Evolutionary conservation across 2,888 invertebrate species (phyloP), one percentile per base, ranked within the genome.

Genomic region (Branchellion lobata): DNA sequence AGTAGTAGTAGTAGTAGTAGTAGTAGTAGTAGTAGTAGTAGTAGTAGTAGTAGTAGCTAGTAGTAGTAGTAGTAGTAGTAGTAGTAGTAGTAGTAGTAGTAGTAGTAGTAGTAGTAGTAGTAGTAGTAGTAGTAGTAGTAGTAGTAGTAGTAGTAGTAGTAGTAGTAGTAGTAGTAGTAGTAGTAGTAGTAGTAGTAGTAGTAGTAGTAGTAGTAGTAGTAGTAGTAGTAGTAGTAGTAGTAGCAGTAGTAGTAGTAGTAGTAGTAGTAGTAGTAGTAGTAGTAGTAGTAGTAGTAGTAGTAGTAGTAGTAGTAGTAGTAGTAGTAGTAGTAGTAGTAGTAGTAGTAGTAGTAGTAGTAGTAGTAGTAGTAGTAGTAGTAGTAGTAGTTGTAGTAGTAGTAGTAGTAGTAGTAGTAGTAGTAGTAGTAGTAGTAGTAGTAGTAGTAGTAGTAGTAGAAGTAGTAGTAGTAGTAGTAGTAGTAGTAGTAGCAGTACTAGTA

Each of bases 381-480:
- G 65, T 65, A 27, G 65, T 65, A 65, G 65, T 65, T 11, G 65
- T 65, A 27, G 65, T 65, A 65, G 65, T 65, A 65, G 65, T 65
- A 65, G 65, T 65, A 65, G 65, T 65, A 40, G 40, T 40, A 40
- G 40, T 40, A 40, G 40, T 40, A 40, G 40, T 40, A 40, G 40
- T 40, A 40, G 40, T 40, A 65, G 65, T 65, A 65, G 65, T 65
- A 65, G 65, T 65, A 65, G 65, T 65, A 65, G 65, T 65, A 65
- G 65, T 65, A 65, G 65, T 65, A 65, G 65, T 65, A 65, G 65
- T 65, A 65, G 65, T 65, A 65, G 65, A 11, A 65, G 65, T 65
- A 65, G 74, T 40, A 74, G 74, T 36, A 74, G 34, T 36, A 74
- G 40, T 74, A 36, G 74, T 74, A 40, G 40, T 74, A 74, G 34